Evolutionary conservation across 2,888 invertebrate genomes (phyloP).

Genomic region (Watsonalla binaria): DNA sequence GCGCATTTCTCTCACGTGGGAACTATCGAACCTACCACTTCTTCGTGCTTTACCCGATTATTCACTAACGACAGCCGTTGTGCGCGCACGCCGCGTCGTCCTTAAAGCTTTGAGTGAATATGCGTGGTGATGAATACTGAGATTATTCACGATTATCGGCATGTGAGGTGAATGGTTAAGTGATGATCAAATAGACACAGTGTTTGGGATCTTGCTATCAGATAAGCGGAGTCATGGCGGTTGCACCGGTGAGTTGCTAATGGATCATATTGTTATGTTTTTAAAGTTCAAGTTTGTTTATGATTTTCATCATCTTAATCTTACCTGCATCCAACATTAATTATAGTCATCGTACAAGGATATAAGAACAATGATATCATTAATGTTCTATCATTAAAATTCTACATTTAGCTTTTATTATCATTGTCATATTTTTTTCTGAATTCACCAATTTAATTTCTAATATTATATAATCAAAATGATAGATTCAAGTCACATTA

Average conservation of each 20-base stretch:
- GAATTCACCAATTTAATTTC: too few relatives aligned
- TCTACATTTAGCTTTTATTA: too few relatives aligned
- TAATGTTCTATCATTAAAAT: too few relatives aligned
- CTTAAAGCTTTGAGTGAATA: conserved; percentile 31
- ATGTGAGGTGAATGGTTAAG: conserved; percentile 58
- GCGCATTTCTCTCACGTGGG: conserved; percentile 75
- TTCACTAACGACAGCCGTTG: conserved; percentile 44
- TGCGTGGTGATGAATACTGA: conserved; percentile 39
- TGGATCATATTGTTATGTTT: conserved; percentile 5
- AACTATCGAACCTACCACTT: conserved; percentile 57
- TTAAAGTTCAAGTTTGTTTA: neutral
- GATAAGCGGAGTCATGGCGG: conserved; percentile 61
- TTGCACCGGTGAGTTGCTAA: conserved; percentile 50
- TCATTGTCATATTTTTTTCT: too few relatives aligned
- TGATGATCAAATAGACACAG: conserved; percentile 64
- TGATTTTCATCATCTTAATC: neutral
- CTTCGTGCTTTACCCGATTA: conserved; percentile 61
- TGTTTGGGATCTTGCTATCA: conserved; percentile 49
- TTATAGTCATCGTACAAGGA: too few relatives aligned
- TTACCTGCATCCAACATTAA: too few relatives aligned
- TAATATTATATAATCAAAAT: too few relatives aligned
- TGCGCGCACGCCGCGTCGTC: conserved; percentile 51
- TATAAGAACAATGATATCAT: too few relatives aligned
- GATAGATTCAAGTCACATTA: too few relatives aligned
- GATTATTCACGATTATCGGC: conserved; percentile 32